These are phyloP conservation scores for Parnassius mnemosyne DNA, from an alignment of 2,888 invertebrate genomes.

Conservation along the genomic window DNA sequence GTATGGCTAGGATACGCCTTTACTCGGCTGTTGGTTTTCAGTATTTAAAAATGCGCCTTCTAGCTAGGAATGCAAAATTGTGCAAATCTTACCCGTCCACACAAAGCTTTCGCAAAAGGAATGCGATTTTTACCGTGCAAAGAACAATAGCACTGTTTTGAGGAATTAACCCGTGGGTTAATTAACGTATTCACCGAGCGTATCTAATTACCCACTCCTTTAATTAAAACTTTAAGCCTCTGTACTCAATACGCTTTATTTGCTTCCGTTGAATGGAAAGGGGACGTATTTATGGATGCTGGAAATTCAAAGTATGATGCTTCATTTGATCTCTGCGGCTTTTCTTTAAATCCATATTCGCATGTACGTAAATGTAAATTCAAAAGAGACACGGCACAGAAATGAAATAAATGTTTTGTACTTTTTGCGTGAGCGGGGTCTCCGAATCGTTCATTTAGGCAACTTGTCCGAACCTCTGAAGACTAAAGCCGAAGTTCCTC, in stretches of 20 bases:
- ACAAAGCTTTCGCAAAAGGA: conserved; percentile 40
- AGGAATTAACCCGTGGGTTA: conserved; percentile 73
- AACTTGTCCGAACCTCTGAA: no score
- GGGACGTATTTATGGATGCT: conserved; percentile 34
- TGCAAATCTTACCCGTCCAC: conserved; percentile 29
- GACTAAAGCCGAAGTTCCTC: no score
- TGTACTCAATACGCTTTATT: conserved; percentile 57
- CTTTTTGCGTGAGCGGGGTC: no score
- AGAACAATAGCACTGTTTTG: conserved; percentile 73
- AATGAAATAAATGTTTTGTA: no score
- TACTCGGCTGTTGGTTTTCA: no score
- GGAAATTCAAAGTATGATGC: conserved; percentile 26
- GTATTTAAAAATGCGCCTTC: no score
- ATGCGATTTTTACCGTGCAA: conserved; percentile 59
- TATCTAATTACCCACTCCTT: conserved; percentile 71
- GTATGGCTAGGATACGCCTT: no score
- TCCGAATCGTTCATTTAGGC: no score
- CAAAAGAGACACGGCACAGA: no score
- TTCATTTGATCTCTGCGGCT: conserved; percentile 15
- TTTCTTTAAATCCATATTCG: conserved; percentile 6
- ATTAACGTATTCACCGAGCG: conserved; percentile 74
- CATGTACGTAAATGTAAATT: no score
- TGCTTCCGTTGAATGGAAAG: conserved; percentile 51
- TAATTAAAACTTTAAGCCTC: conserved; percentile 72
- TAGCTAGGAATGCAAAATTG: no score